Conservation (phyloP, 2,888 invertebrate species). For the Tribolium freemani region DNA sequence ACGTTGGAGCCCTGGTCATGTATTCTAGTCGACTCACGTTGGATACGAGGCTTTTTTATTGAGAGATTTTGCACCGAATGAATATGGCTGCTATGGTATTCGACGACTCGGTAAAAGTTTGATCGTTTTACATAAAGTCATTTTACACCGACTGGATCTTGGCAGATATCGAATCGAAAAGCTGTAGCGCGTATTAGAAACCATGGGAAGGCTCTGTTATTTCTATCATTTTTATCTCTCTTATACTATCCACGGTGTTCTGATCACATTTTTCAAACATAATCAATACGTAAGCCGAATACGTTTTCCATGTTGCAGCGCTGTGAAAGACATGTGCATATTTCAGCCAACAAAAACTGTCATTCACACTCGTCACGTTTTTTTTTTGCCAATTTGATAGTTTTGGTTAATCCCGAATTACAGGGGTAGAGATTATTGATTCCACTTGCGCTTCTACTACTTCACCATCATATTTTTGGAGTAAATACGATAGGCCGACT, state of each 20-base stretch:
- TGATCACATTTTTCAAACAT: neutral
- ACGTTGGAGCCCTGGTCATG: neutral
- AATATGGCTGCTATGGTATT: conserved; percentile 13
- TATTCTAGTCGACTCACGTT: conserved; percentile 23
- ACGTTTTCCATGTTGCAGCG: neutral
- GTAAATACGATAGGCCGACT: too few species aligned
- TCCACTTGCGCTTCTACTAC: too few species aligned
- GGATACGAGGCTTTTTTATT: conserved; percentile 18
- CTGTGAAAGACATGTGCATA: neutral
- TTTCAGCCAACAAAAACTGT: neutral
- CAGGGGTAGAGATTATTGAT: too few species aligned
- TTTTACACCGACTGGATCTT: conserved; percentile 21
- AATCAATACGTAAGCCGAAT: neutral
- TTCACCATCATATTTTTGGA: too few species aligned
- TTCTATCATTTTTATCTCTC: conserved; percentile 6
- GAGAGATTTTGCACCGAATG: conserved; percentile 23
- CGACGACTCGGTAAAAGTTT: conserved; percentile 22
- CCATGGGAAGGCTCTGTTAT: neutral
- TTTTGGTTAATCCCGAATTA: neutral
- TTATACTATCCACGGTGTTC: neutral
- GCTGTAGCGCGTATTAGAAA: conserved; percentile 14
- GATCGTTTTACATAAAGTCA: conserved; percentile 25
- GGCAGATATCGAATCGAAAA: conserved; percentile 16
- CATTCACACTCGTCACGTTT: neutral
- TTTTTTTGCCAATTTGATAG: neutral